Conservation (phyloP, 1,140 invertebrate genomes). For the Drosophila fuyamai region DNA sequence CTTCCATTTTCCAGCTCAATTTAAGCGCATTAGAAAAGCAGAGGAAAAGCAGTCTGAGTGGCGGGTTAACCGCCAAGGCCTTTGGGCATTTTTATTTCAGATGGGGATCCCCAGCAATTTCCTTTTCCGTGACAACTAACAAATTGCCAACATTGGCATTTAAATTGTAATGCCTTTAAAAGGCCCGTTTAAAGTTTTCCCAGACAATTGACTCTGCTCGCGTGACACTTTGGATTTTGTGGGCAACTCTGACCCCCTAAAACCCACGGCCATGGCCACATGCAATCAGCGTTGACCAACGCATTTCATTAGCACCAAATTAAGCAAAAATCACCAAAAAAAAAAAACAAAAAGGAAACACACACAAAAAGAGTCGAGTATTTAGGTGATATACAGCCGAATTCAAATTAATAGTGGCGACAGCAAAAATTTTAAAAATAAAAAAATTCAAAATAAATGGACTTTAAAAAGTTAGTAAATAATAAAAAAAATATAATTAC, state of each 20-base stretch:
- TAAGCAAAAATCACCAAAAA: constrained; percentile 69
- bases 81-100: neutral
- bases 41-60: constrained; percentile 11
- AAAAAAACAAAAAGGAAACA: constrained; percentile 14
- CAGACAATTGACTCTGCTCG: constrained; percentile 75
- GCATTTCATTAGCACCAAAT: constrained; percentile 77
- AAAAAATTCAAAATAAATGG: neutral
- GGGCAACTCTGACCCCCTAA: neutral
- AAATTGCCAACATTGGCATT: constrained; percentile 78
- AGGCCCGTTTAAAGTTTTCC: constrained; percentile 58
- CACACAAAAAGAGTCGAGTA: constrained; percentile 4
- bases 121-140: constrained; percentile 54
- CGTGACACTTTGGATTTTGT: constrained; percentile 65
- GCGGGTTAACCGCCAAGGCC: constrained; percentile 37
- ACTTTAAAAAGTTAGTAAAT: neutral
- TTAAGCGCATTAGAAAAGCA: constrained; percentile 69
- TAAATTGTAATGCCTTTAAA: constrained; percentile 71
- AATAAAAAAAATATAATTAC: too few species aligned
- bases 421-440: too few species aligned
- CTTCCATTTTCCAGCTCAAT: constrained; percentile 27
- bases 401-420: neutral
- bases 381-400: neutral
- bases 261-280: constrained; percentile 45
- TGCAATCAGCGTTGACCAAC: constrained; percentile 65
- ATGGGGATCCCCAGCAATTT: neutral